Base-by-base conservation (phyloP, 92 coral and sea anemone genomes). In the Galaxea fascicularis region DNA sequence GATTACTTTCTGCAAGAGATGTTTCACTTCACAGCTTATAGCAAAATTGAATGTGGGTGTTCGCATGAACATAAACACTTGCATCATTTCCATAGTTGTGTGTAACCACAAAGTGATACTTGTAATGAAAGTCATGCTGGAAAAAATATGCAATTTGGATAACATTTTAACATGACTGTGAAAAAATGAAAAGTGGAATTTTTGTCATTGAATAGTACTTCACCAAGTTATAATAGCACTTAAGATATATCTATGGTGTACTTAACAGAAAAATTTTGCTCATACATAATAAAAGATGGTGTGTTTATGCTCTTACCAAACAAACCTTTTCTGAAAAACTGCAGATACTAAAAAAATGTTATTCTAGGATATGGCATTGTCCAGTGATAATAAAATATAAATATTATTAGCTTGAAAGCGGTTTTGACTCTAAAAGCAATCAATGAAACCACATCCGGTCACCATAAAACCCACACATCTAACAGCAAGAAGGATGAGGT, bases 61-160 rank as follows among this genome's bases (percentile, higher is more conserved):
- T 15, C n/a, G n/a, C 27, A 13, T 28, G 28, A 65, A 65, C 44
- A 35, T 58, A 39, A 77, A 59, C 29, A 65, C 70, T 65, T 30
- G 70, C 26, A 13, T 27, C 28, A 25, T 7, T 25, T 65, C 58
- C 53, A 24, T 59, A n/a, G 30, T 22, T 41, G 57, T n/a, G 27
- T 60, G 56, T 11, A 77, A 60, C 82, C 58, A n/a, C 71, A 77
- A 62, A 41, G 41, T 65, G 41, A 35, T 35, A 35, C 41, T 35
- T 35, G 41, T 35, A 35, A 35, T 28, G 4, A 22, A 22, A 60
- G 22, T 65, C 14, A 28, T 28, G 4, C 44, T 0, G 14, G 4
- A 3, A 28, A 2, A 31, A 65, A 16, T 10, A 49, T 15, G 17
- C 56, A 49, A 49, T 49, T 49, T 49, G 56, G 56, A 49, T 49